These are phyloP conservation scores for Argentina silus DNA, from an alignment of 2,797 vertebrate species.

Conservation along the genomic window DNA sequence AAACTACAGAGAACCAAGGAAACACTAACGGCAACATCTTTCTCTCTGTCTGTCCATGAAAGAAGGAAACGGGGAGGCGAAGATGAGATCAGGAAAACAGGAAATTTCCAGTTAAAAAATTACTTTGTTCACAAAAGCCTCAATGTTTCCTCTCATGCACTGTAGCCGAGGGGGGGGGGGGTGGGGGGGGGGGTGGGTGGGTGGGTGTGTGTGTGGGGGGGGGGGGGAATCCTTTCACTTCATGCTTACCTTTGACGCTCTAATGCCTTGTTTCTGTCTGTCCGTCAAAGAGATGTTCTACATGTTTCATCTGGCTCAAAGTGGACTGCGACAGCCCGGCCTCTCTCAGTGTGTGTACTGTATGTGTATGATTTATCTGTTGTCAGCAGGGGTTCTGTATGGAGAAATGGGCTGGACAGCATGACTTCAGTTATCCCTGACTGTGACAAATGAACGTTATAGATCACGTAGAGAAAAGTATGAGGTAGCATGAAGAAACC, in stretches of 20 bases:
- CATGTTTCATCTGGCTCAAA: conserved; percentile 50
- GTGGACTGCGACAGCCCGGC: conserved; percentile 23
- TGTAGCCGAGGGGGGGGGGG: background rate
- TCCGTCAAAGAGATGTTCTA: conserved; percentile 48
- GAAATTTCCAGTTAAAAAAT: conserved; percentile 65
- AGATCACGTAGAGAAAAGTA: conserved; percentile 1
- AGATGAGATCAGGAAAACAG: conserved; percentile 76
- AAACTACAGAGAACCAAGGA: conserved; percentile 60
- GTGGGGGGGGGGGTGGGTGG: conserved; percentile 38
- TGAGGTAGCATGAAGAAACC: background rate
- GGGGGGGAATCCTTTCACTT: conserved; percentile 40
- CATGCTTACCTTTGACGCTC: conserved; percentile 43
- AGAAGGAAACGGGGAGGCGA: conserved; percentile 67
- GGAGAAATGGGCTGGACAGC: conserved; percentile 32
- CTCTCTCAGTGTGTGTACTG: conserved; percentile 5
- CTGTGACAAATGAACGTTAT: conserved; percentile 41
- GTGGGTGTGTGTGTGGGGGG: too few species aligned
- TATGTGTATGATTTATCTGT: conserved; percentile 47
- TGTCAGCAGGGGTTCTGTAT: conserved; percentile 48
- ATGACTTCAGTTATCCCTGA: conserved; percentile 35
- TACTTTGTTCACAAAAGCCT: conserved; percentile 43
- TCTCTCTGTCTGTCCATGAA: conserved; percentile 55
- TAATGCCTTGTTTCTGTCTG: conserved; percentile 9
- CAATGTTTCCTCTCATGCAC: conserved; percentile 40
- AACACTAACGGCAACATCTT: conserved; percentile 52